Evolutionary conservation across 2,797 vertebrate species (phyloP), one percentile per base, ranked within the genome.

Genomic region (Notolepis coatsorum): DNA sequence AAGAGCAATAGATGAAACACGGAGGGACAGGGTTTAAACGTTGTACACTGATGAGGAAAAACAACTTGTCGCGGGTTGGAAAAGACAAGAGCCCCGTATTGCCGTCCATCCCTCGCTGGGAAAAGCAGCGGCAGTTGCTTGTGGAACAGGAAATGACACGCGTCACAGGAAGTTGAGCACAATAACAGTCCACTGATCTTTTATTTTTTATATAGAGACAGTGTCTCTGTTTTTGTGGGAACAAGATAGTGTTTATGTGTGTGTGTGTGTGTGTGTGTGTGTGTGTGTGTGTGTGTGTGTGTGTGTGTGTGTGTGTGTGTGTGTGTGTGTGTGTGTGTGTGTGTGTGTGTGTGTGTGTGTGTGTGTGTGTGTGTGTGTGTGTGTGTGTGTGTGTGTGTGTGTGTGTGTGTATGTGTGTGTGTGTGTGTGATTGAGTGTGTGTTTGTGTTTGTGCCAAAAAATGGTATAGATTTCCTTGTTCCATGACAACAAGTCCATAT

Each of bases 101-200:
- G 27, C 46, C 39, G 65, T 54, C 66, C 59, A 5, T 7, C 31
- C 38, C 20, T 48, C 37, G 24, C 68, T 72, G 56, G 76, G 84
- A 85, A 88, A 85, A 68, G 58, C 41, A 20, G 10, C 42, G 59
- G 39, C 65, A 58, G 62, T 78, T 76, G 73, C 75, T n/a, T 68
- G 69, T 64, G 46, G 56, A 59, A 58, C 75, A 84, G 88, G 86
- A 89, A 85, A 76, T 83, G 84, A 82, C 80, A 79, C 54, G 68
- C 23, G 21, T 68, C 68, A 69, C 61, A 85, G 90, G 89, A 91
- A 88, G 79, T 70, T 24, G 56, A 71, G 79, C 82, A 91, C 90
- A 90, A 90, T 89, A 79, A 81, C 46, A 41, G 66, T 66, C 82
- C 76, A 75, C 80, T 80, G 79, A 88, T 88, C 66, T 82, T 77